Evolutionary conservation across 1,140 invertebrate genomes (phyloP).

Genomic region (Oryctes rhinoceros): DNA sequence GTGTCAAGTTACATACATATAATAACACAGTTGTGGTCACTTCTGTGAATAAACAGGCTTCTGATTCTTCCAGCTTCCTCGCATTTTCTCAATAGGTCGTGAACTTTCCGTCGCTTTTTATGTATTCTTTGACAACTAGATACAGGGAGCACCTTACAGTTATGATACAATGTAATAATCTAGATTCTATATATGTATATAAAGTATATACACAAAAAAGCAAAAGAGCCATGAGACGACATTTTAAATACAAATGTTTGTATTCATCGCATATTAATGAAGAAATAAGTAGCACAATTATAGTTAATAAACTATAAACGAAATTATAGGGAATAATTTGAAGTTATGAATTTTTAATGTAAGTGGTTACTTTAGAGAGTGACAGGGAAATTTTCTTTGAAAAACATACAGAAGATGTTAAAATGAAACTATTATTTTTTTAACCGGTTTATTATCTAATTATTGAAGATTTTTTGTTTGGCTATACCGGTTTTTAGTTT

Average conservation of each 20-base stretch:
- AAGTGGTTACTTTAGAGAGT: background rate
- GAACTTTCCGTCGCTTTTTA: conserved; percentile 40
- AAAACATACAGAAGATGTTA: background rate
- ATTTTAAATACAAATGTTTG: too few relatives aligned
- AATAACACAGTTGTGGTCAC: conserved; percentile 50
- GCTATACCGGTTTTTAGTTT: too few relatives aligned
- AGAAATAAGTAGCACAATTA: background rate
- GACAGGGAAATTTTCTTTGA: background rate
- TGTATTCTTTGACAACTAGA: background rate
- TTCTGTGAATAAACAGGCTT: conserved; percentile 20
- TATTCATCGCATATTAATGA: background rate
- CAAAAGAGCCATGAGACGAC: background rate
- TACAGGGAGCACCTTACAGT: too few relatives aligned
- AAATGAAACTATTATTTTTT: too few relatives aligned
- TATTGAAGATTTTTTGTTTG: too few relatives aligned
- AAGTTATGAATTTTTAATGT: background rate
- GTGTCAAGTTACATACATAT: conserved; percentile 58
- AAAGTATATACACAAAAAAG: background rate
- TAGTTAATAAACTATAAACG: background rate
- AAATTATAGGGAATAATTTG: conserved; percentile 1
- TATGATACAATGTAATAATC: too few relatives aligned
- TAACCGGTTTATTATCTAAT: too few relatives aligned
- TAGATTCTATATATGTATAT: too few relatives aligned
- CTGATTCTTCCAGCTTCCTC: background rate
- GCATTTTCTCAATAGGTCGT: conserved; percentile 28